Base-by-base conservation (phyloP, 2,797 vertebrate genomes). In the Zenarchopterus dispar region DNA sequence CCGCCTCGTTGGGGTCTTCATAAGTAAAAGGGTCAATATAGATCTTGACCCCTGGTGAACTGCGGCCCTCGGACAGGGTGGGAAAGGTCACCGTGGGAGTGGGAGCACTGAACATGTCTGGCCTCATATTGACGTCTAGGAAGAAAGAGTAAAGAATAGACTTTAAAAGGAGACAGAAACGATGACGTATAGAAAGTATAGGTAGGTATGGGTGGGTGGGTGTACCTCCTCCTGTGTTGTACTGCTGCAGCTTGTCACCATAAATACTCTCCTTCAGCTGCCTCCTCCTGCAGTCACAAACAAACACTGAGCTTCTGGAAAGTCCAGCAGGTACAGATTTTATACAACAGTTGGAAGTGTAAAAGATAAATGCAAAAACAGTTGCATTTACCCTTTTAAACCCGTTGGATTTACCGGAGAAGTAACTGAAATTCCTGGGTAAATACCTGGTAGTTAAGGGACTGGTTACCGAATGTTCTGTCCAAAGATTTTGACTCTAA, bases 11-110 rank as follows among this genome's bases (percentile, higher is more conserved):
- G 80, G 97, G 97, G 76, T 98, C 97, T 84, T 98, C 97, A 0
- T 98, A 98, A 74, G 97, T 98, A 93, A 98, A 98, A 23, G 97
- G 97, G 85, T 98, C 97, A 0, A 98, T 98, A 90, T 98, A 98
- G 88, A 98, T 98, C 94, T 98, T 98, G 93, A 98, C 97, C 68
- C 96, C 96, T 1, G 96, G 96, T 54, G 96, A 97, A 66, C 80
- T 88, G 52, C 85, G 90, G 22, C 88, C 88, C 6, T 97, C 96
- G 69, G 89, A 92, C 71, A 92, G 67, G 63, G 81, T 86, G 67
- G 92, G 91, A 76, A 92, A 93, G 61, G 88, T 91, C 80, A 92
- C 89, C 0, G 88, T 91, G 8, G 90, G 89, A 52, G 91, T 81
- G 49, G 89, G 61, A 17, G 88, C 87, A 6, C 82, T 90, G 69